Conservation (phyloP, 2,888 invertebrate genomes). For the Latheticus oryzae region DNA sequence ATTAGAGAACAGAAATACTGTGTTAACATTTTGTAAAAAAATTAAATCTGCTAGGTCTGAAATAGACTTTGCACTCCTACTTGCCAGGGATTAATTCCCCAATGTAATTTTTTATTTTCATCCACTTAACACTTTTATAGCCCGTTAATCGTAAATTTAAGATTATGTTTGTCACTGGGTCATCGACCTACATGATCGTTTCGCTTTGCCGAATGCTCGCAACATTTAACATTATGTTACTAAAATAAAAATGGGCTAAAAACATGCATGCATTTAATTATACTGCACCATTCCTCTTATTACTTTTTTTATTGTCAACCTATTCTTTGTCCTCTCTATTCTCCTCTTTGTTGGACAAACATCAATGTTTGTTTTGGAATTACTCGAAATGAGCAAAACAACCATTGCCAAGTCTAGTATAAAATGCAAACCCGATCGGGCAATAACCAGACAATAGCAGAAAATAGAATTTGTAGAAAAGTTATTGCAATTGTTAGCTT, state of each 20-base stretch:
- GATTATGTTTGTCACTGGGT: constrained; percentile 27
- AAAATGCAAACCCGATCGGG: constrained; percentile 5
- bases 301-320: constrained; percentile 1
- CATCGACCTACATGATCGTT: constrained; percentile 22
- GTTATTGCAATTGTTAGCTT: constrained; percentile 21
- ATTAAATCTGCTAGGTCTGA: too few species aligned
- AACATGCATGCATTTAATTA: constrained; percentile 9
- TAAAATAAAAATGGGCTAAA: neutral
- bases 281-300: constrained; percentile 6
- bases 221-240: constrained; percentile 11
- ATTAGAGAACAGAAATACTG: too few species aligned
- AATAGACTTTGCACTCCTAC: too few species aligned
- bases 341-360: constrained; percentile 15
- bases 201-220: constrained; percentile 15
- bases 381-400: constrained; percentile 28
- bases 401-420: constrained; percentile 12
- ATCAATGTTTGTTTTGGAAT: constrained; percentile 24
- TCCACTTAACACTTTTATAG: too few species aligned
- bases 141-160: too few species aligned
- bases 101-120: too few species aligned
- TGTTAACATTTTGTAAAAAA: too few species aligned
- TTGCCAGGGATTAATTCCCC: too few species aligned
- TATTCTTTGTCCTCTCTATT: constrained; percentile 1
- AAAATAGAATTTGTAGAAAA: constrained; percentile 21
- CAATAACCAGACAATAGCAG: constrained; percentile 29